Percentiles rank a stretch among this genome's conserved stretches.
phyloP scores from a whole-genome alignment of 2,888 invertebrate species.

The Caenorhabditis panamensis region DNA sequence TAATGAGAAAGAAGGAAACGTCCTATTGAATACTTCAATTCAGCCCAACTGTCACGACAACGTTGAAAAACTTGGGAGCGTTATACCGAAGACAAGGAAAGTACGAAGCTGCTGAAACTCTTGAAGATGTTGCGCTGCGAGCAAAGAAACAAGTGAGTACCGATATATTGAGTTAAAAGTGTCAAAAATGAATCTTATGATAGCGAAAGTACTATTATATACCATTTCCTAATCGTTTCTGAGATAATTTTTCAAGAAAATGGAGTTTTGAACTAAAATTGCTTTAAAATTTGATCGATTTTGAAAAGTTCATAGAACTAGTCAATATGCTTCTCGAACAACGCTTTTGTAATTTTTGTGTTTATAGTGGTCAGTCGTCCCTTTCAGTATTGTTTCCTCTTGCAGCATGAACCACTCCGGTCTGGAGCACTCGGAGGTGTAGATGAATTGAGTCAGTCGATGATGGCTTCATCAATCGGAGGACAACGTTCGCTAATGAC shows the following conservation, averaged over 20 bases:
- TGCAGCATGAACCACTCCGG: conserved; percentile 69
- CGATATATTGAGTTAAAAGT: too few species aligned
- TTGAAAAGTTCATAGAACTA: background rate
- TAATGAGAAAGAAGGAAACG: too few species aligned
- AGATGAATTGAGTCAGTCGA: conserved; percentile 63
- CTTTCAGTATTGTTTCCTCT: conserved; percentile 52
- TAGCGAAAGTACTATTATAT: too few species aligned
- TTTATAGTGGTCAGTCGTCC: conserved; percentile 35
- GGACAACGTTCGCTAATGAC: conserved; percentile 59
- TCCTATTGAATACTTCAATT: background rate
- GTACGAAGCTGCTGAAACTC: conserved; percentile 98
- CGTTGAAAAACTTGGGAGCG: conserved; percentile 97
- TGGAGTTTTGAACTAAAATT: too few species aligned
- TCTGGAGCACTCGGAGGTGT: conserved; percentile 43
- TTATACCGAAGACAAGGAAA: conserved; percentile 98
- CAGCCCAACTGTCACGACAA: conserved; percentile 92
- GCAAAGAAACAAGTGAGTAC: conserved; percentile 85
- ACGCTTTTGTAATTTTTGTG: conserved; percentile 31
- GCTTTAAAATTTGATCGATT: too few species aligned
- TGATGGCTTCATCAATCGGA: conserved; percentile 63
- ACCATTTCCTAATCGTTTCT: too few species aligned
- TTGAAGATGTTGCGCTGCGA: conserved; percentile 97
- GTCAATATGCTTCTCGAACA: conserved; percentile 11
- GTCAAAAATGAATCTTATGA: too few species aligned
- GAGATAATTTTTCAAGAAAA: too few species aligned